phyloP scores from a whole-genome alignment of 2,888 invertebrate species.

The Nipponacmea schrenckii region DNA sequence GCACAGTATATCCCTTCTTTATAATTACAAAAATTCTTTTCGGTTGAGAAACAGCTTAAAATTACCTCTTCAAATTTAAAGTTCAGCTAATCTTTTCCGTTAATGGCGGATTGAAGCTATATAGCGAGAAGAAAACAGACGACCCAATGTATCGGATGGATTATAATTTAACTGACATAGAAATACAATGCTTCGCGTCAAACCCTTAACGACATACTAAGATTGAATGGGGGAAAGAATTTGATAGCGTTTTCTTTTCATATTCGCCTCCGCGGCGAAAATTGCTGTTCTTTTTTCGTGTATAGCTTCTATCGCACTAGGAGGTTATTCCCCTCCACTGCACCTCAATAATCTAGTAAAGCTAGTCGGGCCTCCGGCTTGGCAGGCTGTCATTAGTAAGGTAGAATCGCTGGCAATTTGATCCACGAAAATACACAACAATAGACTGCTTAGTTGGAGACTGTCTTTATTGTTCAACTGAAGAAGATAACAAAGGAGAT shows the following conservation, averaged over 20 bases:
- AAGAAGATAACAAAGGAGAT: neutral
- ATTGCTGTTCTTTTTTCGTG: conserved; percentile 22
- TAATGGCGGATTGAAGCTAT: neutral
- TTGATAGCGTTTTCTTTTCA: conserved; percentile 18
- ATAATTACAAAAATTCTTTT: neutral
- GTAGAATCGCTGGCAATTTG: conserved; percentile 7
- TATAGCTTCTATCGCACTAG: conserved; percentile 7
- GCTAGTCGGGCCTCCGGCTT: conserved; percentile 8
- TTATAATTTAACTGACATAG: conserved; percentile 18
- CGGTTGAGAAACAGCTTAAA: neutral
- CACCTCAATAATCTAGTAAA: neutral
- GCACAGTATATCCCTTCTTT: neutral
- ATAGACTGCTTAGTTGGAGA: neutral
- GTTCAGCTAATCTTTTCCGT: neutral
- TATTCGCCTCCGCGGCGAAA: conserved; percentile 18
- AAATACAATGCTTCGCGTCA: conserved; percentile 18
- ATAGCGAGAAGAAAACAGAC: neutral
- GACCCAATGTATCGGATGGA: neutral
- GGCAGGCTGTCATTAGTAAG: conserved; percentile 23
- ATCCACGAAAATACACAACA: neutral
- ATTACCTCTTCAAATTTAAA: neutral
- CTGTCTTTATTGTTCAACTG: neutral
- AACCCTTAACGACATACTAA: conserved; percentile 10
- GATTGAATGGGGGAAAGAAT: conserved; percentile 13
- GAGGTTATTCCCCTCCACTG: neutral